These are phyloP conservation scores for Heliconius hewitsoni DNA, from an alignment of 1,140 invertebrate genomes.

Conservation along the genomic window DNA sequence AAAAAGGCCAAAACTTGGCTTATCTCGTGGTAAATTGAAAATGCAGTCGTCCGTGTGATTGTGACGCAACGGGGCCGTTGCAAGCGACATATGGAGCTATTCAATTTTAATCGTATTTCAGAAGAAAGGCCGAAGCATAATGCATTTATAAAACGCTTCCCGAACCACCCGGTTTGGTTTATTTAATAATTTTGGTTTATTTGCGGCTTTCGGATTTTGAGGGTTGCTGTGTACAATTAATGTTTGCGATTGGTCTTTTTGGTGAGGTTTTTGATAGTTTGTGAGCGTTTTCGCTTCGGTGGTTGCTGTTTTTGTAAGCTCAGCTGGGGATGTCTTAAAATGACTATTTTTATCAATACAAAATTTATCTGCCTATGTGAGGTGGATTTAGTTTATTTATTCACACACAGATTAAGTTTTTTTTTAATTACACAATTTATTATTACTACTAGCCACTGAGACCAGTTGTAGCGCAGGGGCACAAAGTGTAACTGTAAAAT, in stretches of 20 bases:
- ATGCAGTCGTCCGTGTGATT: constrained; percentile 77
- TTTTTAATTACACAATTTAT: neutral
- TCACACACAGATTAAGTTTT: neutral
- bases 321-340: constrained; percentile 3
- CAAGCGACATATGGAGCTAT: constrained; percentile 76
- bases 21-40: constrained; percentile 80
- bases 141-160: constrained; percentile 73
- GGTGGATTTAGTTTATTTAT: constrained; percentile 12
- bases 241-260: constrained; percentile 74
- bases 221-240: constrained; percentile 67
- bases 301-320: constrained; percentile 23
- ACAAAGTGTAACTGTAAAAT: too few relatives aligned
- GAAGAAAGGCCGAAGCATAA: constrained; percentile 78
- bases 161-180: constrained; percentile 44
- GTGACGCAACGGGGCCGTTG: constrained; percentile 70
- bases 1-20: constrained; percentile 76
- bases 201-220: constrained; percentile 74
- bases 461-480: too few relatives aligned
- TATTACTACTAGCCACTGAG: neutral
- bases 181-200: constrained; percentile 73
- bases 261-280: constrained; percentile 40
- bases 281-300: constrained; percentile 53
- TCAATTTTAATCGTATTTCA: constrained; percentile 81
- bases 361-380: neutral
- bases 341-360: neutral